Base-by-base conservation (phyloP, 30 jellyfish, hydroid and myxozoan species). In the Cassiopea andromeda region DNA sequence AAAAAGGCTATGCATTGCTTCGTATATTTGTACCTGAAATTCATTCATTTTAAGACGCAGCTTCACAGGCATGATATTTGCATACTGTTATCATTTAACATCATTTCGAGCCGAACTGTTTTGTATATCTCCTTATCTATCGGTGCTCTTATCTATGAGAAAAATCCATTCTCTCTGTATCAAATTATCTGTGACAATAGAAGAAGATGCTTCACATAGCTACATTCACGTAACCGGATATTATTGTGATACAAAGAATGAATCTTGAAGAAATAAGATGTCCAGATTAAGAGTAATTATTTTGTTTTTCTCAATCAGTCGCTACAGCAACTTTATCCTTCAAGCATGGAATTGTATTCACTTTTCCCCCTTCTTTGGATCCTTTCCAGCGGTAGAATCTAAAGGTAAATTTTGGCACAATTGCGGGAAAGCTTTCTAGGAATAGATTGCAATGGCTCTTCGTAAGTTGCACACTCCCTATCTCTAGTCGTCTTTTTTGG, bases 191-290 rank as follows among this genome's bases (percentile, higher is more conserved):
- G 17, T 43, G 15, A 75, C 44, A 75, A 75, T 43, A n/a, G 73
- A 19, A 77, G 17, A 3, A 60, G 60, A 77, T 77, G 50, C 13
- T 49, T 77, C 75, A 77, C 49, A 77, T 77, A 48, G 50, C 18
- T 77, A n/a, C 54, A 60, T 60, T 49, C 73, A 2, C 50, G 49
- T 8, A 19, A 58, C 86, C 86, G 86, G 86, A 77, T 77, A 77
- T 77, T 58, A 77, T 70, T 70, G 79, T 18, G 27, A 15, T 6
- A 70, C 38, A 38, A 27, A 70, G 79, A 70, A 15, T 38, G 19
- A 19, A 54, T 43, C 38, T 43, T 4, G 49, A 27, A 16, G 79
- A 70, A 70, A 12, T 43, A n/a, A 70, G 79, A 17, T 12, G 12
- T n/a, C 16, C 27, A 18, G 50, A n/a, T 70, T 70, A 18, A 70